Base-by-base conservation (phyloP, 2,797 vertebrate genomes). In the Danio kyathit region DNA sequence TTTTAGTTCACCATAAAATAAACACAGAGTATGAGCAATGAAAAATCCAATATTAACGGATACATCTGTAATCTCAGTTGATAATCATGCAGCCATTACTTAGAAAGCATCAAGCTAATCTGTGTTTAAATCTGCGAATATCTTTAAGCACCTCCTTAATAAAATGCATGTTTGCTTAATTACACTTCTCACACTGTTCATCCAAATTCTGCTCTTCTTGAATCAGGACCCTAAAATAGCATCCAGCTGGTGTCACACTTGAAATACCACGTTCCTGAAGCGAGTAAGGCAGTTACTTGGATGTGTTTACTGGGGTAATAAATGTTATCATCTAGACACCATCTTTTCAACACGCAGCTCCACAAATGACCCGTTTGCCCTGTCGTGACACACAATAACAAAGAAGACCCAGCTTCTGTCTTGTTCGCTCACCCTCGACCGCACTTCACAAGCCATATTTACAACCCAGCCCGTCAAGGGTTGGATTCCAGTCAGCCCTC, bases 181-280 rank as follows among this genome's bases (percentile, higher is more conserved):
- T 74, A 71, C 74, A 75, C 65, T 75, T 49, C 79, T 85, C 40
- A 38, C 16, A n/a, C 40, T 49, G 64, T 80, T 74, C 13, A 64
- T 69, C 59, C 51, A 44, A 70, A 82, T 65, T 57, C 60, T 84
- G 59, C 14, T 74, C 60, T 59, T 61, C 64, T 65, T 60, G 61
- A 82, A 59, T 64, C 70, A 79, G 43, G 52, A 65, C 46, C 76
- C 60, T 76, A 76, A 81, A 85, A 83, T 85, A 85, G 71, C 61
- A 67, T 43, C 21, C 80, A 83, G 80, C 74, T 84, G 78, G 74
- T 63, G 74, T 56, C 78, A 72, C 59, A 80, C 69, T 80, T 56
- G 60, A 80, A 80, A 80, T 80, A 65, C 78, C 69, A 73, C 49
- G 16, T 65, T 80, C 59, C 78, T 73, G 17, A 80, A 65, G 41